phyloP scores from a whole-genome alignment of 2,797 vertebrate genomes.

The Rhabdophis nuchalis region DNA sequence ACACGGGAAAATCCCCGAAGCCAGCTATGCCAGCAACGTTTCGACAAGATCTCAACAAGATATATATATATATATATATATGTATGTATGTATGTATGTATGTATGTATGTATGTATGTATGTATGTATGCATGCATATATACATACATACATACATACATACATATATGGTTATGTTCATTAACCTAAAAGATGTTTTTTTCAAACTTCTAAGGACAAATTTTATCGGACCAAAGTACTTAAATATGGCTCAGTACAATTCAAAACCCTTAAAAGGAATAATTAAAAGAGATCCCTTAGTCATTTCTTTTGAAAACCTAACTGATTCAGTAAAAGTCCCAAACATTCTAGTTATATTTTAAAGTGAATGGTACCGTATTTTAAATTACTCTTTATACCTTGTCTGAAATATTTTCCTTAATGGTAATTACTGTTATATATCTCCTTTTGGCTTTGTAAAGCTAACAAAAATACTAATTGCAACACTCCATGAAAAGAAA shows the following conservation, averaged over 20 bases:
- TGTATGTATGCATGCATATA: too few species aligned
- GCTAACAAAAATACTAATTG: slow-evolving; percentile 26
- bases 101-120: too few species aligned
- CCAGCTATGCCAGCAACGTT: too few species aligned
- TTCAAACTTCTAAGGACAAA: neutral
- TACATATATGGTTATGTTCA: neutral
- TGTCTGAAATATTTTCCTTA: slow-evolving; percentile 26
- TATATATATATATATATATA: too few species aligned
- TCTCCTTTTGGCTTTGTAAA: slow-evolving; percentile 48
- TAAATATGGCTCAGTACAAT: neutral
- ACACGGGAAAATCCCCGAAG: too few species aligned
- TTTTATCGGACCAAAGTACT: neutral
- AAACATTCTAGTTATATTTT: accelerated
- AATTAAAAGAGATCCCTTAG: neutral
- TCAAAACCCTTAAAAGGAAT: neutral
- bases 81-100: too few species aligned
- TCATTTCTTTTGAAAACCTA: slow-evolving; percentile 7
- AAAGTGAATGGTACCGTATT: neutral
- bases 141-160: too few species aligned
- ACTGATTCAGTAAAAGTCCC: neutral
- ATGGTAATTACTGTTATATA: slow-evolving; percentile 49
- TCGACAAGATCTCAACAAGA: too few species aligned
- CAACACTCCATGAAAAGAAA: slow-evolving; percentile 41
- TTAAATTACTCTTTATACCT: slow-evolving; percentile 1
- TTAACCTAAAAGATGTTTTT: neutral